Evolutionary conservation across 2,113 vertebrate species (phyloP), one percentile per base, ranked within the genome.

Genomic region (Cyanoderma ruficeps): DNA sequence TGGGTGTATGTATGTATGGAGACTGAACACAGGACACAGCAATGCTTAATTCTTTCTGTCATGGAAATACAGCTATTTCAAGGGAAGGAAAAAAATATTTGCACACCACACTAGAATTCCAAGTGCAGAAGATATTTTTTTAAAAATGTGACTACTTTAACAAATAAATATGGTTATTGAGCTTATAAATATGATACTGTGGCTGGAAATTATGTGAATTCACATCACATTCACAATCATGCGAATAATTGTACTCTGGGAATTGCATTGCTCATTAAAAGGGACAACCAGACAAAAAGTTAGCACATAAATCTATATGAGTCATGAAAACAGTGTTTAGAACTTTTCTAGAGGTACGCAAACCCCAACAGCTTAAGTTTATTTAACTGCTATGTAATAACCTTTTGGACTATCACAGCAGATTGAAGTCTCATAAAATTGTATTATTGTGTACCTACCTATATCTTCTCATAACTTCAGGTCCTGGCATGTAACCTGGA

Each of bases 401-500:
- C 19, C 3, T 78, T 83, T 65, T 86, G 15, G 13, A 69, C 27
- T 83, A 24, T 67, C 31, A 71, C 9, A 81, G 46, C 22, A 55
- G 15, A 76, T 8, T 59, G 39, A 85, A 70, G 13, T 47, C 20
- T 52, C 5, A 6, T 23, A 20, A 72, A 70, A 78, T 23, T 22
- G 5, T 46, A 35, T 81, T 75, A 49, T 13, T 21, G 2, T 59
- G 65, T 86, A 83, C 96, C 71, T 96, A 99, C 99, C 99, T 98
- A 47, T 99, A 99, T 98, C 99, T 98, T 98, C 98, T 98, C 97
- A 99, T 96, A 50, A 98, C 98, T 92, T 99, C 98, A n/a, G 99
- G 98, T 85, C 99, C 98, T 74, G 99, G 98, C 46, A 99, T 98
- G 89, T 98, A 99, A 74, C 98, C 97, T 47, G 99, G 99, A 92